Evolutionary conservation across 2,113 vertebrate genomes (phyloP).

Genomic region (Chascanopsetta lugubris): DNA sequence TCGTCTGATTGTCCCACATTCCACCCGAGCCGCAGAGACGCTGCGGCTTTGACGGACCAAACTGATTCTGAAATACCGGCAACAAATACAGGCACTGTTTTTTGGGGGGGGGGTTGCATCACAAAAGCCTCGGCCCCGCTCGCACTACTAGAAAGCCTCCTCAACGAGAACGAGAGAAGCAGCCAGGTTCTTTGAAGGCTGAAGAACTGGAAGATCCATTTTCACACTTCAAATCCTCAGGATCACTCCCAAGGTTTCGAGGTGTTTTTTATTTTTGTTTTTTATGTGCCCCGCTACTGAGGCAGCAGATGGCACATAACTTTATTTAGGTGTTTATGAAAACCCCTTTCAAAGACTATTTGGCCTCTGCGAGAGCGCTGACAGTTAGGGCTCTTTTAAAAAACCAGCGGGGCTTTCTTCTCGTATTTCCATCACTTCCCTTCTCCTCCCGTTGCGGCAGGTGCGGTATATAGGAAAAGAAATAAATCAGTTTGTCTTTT

Average conservation of each 20-base stretch:
- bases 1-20: slow-evolving; percentile 23
- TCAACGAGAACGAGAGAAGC: slow-evolving; percentile 4
- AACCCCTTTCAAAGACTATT: slow-evolving; percentile 7
- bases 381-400: slow-evolving; percentile 3
- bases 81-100: neutral
- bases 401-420: neutral
- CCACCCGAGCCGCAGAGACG: slow-evolving; percentile 13
- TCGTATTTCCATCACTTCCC: slow-evolving; percentile 8
- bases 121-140: neutral
- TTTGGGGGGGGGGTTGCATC: too few species aligned
- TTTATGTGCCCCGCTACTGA: neutral
- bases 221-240: slow-evolving; percentile 15
- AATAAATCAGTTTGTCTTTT: slow-evolving; percentile 38
- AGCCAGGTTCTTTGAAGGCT: slow-evolving; percentile 2
- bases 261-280: too few species aligned
- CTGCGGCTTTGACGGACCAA: slow-evolving; percentile 13
- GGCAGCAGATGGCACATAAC: slow-evolving; percentile 6
- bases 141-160: neutral
- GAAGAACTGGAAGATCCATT: slow-evolving; percentile 25
- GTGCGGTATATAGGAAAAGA: neutral
- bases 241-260: slow-evolving; percentile 15
- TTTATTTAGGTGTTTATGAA: slow-evolving; percentile 17
- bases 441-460: neutral
- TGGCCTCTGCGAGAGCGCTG: neutral
- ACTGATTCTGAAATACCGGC: neutral